Evolutionary conservation across 2,888 invertebrate species (phyloP).

Genomic region (Polymixis flavicincta): DNA sequence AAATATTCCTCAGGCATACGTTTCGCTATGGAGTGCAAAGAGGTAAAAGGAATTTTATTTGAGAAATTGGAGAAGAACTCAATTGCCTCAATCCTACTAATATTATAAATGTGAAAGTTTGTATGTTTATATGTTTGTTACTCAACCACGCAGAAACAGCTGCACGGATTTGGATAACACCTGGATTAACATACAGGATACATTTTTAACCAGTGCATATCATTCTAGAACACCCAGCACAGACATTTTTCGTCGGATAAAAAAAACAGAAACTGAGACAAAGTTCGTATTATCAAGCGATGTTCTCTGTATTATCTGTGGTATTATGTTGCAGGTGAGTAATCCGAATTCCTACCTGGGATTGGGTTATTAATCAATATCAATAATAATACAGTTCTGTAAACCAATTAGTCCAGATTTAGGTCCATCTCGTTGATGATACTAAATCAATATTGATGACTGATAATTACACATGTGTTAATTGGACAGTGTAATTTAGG

Average conservation of each 20-base stretch:
- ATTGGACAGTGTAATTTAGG: constrained; percentile 24
- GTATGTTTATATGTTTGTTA: neutral
- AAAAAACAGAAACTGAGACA: constrained; percentile 1
- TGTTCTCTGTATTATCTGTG: neutral
- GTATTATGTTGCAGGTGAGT: neutral
- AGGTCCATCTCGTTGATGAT: constrained; percentile 41
- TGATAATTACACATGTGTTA: constrained; percentile 36
- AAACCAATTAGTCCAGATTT: constrained; percentile 53
- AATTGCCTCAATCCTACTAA: neutral
- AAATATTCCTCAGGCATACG: neutral
- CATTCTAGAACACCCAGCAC: too few species aligned
- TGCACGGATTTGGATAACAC: neutral
- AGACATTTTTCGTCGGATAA: too few species aligned
- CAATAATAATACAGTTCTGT: constrained; percentile 26
- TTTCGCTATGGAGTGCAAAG: neutral
- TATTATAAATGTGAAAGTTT: neutral
- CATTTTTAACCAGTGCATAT: too few species aligned
- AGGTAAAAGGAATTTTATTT: neutral
- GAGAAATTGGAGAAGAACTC: neutral
- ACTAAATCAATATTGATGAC: constrained; percentile 52
- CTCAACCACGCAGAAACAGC: neutral
- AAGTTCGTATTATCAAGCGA: neutral
- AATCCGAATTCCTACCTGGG: neutral
- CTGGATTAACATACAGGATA: too few species aligned
- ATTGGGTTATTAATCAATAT: constrained; percentile 13